Conservation (phyloP, 2,888 invertebrate genomes). For the Leptopilina drosophilae region DNA sequence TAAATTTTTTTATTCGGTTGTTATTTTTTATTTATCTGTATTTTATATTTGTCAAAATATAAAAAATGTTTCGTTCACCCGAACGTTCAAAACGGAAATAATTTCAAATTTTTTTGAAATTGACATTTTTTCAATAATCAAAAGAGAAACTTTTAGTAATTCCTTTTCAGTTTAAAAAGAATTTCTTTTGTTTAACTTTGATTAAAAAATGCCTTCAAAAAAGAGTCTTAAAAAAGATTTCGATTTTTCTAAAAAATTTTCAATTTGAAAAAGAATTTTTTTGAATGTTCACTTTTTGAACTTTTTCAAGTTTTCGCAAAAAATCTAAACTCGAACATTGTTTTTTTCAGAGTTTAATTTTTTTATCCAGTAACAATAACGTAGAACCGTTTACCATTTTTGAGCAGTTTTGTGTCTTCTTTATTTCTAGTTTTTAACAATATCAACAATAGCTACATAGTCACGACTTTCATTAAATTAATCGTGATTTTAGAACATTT, state of each 20-base stretch:
- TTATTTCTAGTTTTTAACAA: slow-evolving; percentile 38
- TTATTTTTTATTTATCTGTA: no score
- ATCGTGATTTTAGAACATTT: slow-evolving; percentile 44
- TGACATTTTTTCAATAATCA: background rate
- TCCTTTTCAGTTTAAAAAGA: background rate
- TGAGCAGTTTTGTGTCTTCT: slow-evolving; percentile 52
- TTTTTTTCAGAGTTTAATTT: background rate
- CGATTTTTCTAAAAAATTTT: background rate
- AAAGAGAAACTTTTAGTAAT: background rate
- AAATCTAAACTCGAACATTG: background rate
- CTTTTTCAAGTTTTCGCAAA: no score
- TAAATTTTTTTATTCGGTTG: no score
- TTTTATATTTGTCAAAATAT: no score
- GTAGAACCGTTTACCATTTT: slow-evolving; percentile 47
- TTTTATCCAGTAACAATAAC: slow-evolving; percentile 20
- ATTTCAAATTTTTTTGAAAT: background rate
- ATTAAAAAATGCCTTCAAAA: background rate
- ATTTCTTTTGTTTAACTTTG: background rate
- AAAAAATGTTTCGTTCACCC: no score
- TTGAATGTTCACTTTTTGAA: no score
- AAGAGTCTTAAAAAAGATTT: background rate
- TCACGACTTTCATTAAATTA: slow-evolving; percentile 6
- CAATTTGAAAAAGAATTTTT: background rate
- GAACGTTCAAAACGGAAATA: no score
- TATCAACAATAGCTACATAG: slow-evolving; percentile 37